A percentile compares a stretch with the other conserved stretches of the same genome.
These are phyloP conservation scores for Anthoscopus minutus DNA, from an alignment of 2,113 vertebrate genomes.

Conservation along the genomic window DNA sequence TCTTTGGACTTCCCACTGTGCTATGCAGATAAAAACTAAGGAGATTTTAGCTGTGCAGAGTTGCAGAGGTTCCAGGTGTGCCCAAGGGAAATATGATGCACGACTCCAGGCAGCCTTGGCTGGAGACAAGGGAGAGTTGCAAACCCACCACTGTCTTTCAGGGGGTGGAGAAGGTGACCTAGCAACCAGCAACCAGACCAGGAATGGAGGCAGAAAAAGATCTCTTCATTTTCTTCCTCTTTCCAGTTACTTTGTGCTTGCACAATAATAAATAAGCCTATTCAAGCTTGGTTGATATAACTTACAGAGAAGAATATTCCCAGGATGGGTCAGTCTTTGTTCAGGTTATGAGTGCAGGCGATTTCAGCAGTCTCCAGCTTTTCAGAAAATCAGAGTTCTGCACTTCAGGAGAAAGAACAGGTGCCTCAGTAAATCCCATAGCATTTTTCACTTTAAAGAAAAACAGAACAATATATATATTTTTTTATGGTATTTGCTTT, in stretches of 20 bases:
- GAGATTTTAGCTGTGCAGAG: neutral
- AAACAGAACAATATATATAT: neutral
- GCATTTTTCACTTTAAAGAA: neutral
- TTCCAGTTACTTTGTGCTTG: neutral
- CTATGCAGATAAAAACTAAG: neutral
- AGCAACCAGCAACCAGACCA: neutral
- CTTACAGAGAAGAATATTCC: neutral
- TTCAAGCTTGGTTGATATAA: neutral
- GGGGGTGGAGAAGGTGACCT: neutral
- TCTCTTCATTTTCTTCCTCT: neutral
- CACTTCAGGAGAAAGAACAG: neutral
- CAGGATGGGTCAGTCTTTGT: neutral
- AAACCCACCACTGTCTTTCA: neutral
- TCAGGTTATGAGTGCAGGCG: neutral
- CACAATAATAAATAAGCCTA: neutral
- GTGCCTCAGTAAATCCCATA: neutral
- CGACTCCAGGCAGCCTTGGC: neutral
- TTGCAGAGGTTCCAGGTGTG: neutral
- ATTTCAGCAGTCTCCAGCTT: neutral
- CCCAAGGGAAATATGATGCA: fast-evolving
- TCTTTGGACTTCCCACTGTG: neutral
- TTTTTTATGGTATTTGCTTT: neutral
- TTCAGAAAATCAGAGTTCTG: neutral
- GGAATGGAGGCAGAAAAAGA: neutral
- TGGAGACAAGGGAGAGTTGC: neutral